phyloP scores from a whole-genome alignment of 2,113 vertebrate genomes.

The Anoplopoma fimbria region DNA sequence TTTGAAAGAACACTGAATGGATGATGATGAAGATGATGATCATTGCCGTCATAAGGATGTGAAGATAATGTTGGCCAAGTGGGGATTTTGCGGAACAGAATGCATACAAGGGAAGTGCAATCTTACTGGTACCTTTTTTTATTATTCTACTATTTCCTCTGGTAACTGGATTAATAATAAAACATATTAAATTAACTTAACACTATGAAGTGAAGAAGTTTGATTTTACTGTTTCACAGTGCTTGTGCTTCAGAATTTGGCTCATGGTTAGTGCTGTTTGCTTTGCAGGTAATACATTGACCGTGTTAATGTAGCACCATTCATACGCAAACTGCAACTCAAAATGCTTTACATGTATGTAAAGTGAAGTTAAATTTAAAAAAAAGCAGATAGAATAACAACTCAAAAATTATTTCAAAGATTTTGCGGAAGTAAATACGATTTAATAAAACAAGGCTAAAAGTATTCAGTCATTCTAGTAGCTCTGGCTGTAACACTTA shows the following conservation, averaged over 20 bases:
- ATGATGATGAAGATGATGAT: conserved; percentile 25
- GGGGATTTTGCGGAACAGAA: conserved; percentile 22
- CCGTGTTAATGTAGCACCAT: not conserved
- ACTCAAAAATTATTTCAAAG: not conserved
- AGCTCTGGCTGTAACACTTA: not conserved
- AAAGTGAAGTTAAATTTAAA: not conserved
- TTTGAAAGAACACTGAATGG: conserved; percentile 46
- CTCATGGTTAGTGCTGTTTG: not conserved
- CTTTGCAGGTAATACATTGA: not conserved
- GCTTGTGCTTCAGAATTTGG: not conserved
- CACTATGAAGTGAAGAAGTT: conserved; percentile 22
- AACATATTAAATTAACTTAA: conserved; percentile 71
- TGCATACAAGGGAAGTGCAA: conserved; percentile 62
- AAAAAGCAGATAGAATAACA: not conserved
- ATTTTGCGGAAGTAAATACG: not conserved
- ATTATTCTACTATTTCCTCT: conserved; percentile 72
- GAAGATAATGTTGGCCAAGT: conserved; percentile 10
- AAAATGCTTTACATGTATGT: not conserved
- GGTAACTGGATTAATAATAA: conserved; percentile 76
- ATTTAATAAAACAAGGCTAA: not conserved
- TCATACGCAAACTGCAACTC: not conserved
- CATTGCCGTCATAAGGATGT: conserved; percentile 23
- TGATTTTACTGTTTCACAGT: conserved; percentile 1
- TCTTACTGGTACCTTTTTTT: conserved; percentile 67
- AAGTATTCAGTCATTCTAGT: too few relatives aligned